Evolutionary conservation across 2,113 vertebrate species (phyloP), one percentile per base, ranked within the genome.

Genomic region (Ceyx melanurus): DNA sequence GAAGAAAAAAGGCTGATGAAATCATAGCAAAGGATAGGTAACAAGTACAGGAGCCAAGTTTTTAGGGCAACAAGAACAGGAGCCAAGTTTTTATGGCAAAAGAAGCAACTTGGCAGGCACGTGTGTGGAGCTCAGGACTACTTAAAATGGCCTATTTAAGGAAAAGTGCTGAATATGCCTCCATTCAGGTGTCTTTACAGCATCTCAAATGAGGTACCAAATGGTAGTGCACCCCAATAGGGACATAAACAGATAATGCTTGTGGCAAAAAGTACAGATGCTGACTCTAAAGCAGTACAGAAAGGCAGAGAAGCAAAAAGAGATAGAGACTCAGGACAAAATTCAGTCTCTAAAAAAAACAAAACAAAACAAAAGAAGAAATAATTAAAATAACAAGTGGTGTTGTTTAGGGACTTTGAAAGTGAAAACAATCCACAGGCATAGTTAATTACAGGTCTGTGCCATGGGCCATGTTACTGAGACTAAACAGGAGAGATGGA

Each of bases 121-220:
- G n/a, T 11, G 0, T 58, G 35, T 11, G 0, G 0, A 72, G 58
- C 75, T 72, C 62, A 78, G 46, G 45, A 66, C 67, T 83, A 51
- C 79, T 89, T 95, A 70, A 89, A 82, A 87, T 58, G 68, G 64
- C 37, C 91, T 92, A 20, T 79, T 86, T 81, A 75, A 86, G 28
- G 48, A 46, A 60, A 89, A 90, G 57, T 61, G 51, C 91, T 75
- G 80, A 91, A 80, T 40, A 53, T 64, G 79, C 48, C 40, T 77
- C 67, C 75, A 40, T n/a, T 70, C 53, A 68, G 68, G 66, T 78
- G 56, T 45, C 86, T 89, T 86, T 64, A 81, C 23, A 67, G 66
- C 66, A 87, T 54, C 20, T 76, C 54, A 80, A 83, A 83, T 60
- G 73, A 93, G 51, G 42, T 56, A 93, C 73, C 56, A 71, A 92